Base-by-base conservation (phyloP, 2,888 invertebrate species). In the Cylindroiulus punctatus region DNA sequence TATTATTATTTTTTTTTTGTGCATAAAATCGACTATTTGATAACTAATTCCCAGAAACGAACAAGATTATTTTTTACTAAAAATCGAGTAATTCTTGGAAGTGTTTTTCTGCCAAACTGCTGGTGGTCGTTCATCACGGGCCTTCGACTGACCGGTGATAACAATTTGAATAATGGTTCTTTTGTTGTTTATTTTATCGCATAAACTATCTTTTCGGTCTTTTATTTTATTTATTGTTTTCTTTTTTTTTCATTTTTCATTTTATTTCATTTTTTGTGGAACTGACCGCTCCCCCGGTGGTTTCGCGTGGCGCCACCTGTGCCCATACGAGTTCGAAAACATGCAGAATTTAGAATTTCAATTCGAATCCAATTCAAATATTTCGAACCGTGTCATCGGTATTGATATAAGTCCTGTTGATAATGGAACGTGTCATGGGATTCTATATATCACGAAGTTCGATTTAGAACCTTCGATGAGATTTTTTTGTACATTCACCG, bases 51-150 rank as follows among this genome's bases (percentile, higher is more conserved):
- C 17, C 10, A 22, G 57, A 57, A 57, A 57, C n/a, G 3, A 47
- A 14, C 17, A 47, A 14, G 10, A 17, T 47, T 47, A 47, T 14
- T 47, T 3, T 47, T 47, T 47, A 22, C 22, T 7, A 22, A 57
- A 57, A 22, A 57, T 57, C 22, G n/a, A n/a, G 22, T 22, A 22
- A 22, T 22, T n/a, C 22, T 57, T 57, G 17, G n/a, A 57, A 57
- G 17, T 57, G 57, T 57, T 52, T 52, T 52, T 52, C 4, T 17
- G 52, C 4, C 12, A 52, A 17, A 19, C 52, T 44, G 52, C 4
- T 52, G n/a, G n/a, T 57, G 57, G 57, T 57, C 57, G 22, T 57
- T 57, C 57, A 57, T 57, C 57, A 57, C 57, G 57, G n/a, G 5
- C 47, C 17, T 7, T 47, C 47, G 2, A 47, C 47, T 47, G 47